Conservation (phyloP, 2,888 invertebrate species). For the Caenorhabditis sp. region DNA sequence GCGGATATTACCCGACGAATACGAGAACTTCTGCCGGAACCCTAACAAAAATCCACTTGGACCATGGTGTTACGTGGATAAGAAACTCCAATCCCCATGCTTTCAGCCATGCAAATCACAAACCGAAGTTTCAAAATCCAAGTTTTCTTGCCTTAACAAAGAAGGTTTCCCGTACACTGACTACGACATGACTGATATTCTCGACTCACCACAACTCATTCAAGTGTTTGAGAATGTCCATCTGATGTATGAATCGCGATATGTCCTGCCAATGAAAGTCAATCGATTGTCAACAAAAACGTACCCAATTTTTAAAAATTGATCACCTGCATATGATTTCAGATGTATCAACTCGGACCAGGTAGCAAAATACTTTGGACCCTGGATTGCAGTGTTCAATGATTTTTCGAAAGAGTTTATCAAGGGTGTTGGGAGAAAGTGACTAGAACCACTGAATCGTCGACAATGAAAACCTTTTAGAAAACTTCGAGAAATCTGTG, state of each 20-base stretch:
- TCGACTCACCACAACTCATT: slow-evolving; percentile 51
- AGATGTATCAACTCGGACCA: slow-evolving; percentile 28
- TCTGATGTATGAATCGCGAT: slow-evolving; percentile 55
- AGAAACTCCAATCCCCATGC: slow-evolving; percentile 22
- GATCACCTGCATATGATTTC: slow-evolving; percentile 1
- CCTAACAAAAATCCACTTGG: slow-evolving; percentile 45
- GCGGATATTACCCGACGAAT: slow-evolving; percentile 52
- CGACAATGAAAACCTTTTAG: slow-evolving; percentile 13
- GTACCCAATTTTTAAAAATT: background rate
- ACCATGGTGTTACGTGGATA: slow-evolving; percentile 50
- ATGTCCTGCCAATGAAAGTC: slow-evolving; percentile 3
- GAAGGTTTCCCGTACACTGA: slow-evolving; percentile 47
- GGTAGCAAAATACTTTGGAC: slow-evolving; percentile 38
- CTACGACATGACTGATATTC: slow-evolving; percentile 44
- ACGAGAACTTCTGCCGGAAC: slow-evolving; percentile 62
- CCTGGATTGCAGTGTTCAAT: slow-evolving; percentile 55
- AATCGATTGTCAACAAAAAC: slow-evolving; percentile 41
- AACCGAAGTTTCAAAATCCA: background rate
- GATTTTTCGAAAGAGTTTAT: slow-evolving; percentile 34
- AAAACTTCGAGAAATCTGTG: slow-evolving; percentile 37
- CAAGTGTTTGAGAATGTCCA: slow-evolving; percentile 42
- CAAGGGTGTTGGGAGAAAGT: slow-evolving; percentile 32
- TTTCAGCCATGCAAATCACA: slow-evolving; percentile 42
- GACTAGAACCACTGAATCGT: no score
- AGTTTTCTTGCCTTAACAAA: slow-evolving; percentile 42